Conservation (phyloP, 2,797 vertebrate species). For the Thunnus albacares region DNA sequence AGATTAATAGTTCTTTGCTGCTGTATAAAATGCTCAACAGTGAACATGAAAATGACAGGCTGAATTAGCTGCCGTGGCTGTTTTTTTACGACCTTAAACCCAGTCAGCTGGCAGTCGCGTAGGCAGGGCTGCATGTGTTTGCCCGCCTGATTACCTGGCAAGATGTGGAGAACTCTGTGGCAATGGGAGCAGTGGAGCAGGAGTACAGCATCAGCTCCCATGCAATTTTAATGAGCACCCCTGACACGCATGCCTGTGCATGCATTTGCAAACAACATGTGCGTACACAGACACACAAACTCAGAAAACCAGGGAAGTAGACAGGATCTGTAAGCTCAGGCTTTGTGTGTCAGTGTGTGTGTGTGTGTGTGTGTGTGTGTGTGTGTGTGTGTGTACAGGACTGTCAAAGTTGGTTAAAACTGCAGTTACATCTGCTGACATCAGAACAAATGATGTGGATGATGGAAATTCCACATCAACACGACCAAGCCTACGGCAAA, state of each 20-base stretch:
- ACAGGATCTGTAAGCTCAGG: neutral
- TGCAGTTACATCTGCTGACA: constrained; percentile 26
- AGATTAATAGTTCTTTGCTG: constrained; percentile 29
- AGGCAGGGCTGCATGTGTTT: constrained; percentile 20
- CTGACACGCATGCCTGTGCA: constrained; percentile 42
- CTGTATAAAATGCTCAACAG: constrained; percentile 17
- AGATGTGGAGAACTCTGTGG: constrained; percentile 42
- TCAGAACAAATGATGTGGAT: constrained; percentile 35
- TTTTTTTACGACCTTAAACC: constrained; percentile 43
- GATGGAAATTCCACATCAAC: constrained; percentile 25
- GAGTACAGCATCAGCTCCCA: constrained; percentile 37
- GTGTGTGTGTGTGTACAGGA: neutral
- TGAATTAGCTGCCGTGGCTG: constrained; percentile 38
- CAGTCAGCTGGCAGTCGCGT: constrained; percentile 30
- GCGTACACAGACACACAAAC: neutral
- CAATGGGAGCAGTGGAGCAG: constrained; percentile 45
- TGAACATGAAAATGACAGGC: constrained; percentile 34
- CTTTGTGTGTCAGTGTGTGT: neutral
- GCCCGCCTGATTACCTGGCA: constrained; percentile 53
- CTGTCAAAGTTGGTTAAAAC: constrained; percentile 44
- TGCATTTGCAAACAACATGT: constrained; percentile 28
- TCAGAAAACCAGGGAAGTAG: constrained; percentile 7
- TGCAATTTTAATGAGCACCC: constrained; percentile 64
- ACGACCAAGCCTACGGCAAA: constrained; percentile 1
- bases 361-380: neutral